Conservation (phyloP, 2,888 invertebrate species). For the Folsomia manolachei region DNA sequence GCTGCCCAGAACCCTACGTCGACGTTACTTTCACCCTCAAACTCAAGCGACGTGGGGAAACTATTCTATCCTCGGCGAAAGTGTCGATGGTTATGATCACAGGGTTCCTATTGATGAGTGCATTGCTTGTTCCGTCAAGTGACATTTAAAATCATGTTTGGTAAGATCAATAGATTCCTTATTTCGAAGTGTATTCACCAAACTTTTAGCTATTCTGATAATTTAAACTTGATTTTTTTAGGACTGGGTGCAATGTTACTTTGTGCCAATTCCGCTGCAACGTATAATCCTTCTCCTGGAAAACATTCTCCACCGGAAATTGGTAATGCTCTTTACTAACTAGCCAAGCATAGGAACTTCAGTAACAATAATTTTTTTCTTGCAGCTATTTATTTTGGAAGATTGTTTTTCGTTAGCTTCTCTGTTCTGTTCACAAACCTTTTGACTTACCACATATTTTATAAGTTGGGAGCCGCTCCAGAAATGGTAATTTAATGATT, state of each 20-base stretch:
- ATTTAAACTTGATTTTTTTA: background rate
- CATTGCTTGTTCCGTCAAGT: background rate
- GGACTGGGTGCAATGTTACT: background rate
- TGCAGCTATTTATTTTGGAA: background rate
- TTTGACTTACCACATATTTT: background rate
- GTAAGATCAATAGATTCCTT: no score
- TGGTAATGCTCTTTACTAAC: background rate
- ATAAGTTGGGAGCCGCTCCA: background rate
- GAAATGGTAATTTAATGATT: background rate
- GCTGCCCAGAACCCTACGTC: conserved; percentile 87
- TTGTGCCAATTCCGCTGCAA: background rate
- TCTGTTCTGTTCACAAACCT: background rate
- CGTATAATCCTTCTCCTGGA: background rate
- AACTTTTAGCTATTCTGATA: background rate
- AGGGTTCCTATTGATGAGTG: background rate
- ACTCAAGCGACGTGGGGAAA: conserved; percentile 71
- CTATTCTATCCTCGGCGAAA: background rate
- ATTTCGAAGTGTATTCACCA: no score
- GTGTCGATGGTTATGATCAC: background rate
- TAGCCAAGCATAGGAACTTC: no score
- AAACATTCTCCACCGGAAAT: background rate
- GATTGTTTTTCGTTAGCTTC: background rate
- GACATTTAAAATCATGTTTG: background rate
- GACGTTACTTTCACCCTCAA: conserved; percentile 95
- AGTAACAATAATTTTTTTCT: background rate